Evolutionary conservation across 2,888 invertebrate species (phyloP).

Genomic region (Agrilus cyanescens): DNA sequence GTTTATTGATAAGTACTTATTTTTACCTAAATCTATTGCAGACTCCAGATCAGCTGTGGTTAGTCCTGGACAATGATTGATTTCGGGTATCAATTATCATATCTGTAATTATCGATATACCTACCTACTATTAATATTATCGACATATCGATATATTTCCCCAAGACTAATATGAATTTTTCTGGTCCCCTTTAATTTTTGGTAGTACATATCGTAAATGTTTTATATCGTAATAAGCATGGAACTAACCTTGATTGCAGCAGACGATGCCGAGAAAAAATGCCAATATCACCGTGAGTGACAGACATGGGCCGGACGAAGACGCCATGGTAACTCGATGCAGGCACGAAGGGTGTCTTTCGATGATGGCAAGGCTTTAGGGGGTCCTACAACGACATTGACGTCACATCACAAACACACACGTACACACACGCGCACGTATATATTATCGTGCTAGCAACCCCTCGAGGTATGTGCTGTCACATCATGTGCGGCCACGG

Average conservation of each 20-base stretch:
- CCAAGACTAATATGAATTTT: too few species aligned
- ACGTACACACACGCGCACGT: conserved; percentile 15
- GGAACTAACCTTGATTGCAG: conserved; percentile 26
- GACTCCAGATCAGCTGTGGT: too few species aligned
- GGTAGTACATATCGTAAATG: conserved; percentile 20
- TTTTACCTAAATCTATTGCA: too few species aligned
- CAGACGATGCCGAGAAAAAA: conserved; percentile 22
- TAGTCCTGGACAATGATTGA: too few species aligned
- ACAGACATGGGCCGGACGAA: conserved; percentile 22
- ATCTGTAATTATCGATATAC: too few species aligned
- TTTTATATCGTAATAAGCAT: conserved; percentile 19
- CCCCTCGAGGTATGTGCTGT: too few species aligned
- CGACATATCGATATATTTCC: too few species aligned
- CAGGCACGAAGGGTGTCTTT: conserved; percentile 15
- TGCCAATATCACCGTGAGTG: conserved; percentile 25
- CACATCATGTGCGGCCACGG: too few species aligned
- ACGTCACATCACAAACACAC: conserved; percentile 22
- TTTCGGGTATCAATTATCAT: too few species aligned
- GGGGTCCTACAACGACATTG: conserved; percentile 17
- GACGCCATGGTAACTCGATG: conserved; percentile 24
- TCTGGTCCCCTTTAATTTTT: conserved; percentile 1
- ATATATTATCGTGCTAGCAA: too few species aligned
- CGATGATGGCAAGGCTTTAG: conserved; percentile 20
- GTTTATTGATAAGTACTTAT: too few species aligned
- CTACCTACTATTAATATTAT: too few species aligned